Evolutionary conservation across 2,888 invertebrate genomes (phyloP).

Genomic region (Ptilodon capucinus): DNA sequence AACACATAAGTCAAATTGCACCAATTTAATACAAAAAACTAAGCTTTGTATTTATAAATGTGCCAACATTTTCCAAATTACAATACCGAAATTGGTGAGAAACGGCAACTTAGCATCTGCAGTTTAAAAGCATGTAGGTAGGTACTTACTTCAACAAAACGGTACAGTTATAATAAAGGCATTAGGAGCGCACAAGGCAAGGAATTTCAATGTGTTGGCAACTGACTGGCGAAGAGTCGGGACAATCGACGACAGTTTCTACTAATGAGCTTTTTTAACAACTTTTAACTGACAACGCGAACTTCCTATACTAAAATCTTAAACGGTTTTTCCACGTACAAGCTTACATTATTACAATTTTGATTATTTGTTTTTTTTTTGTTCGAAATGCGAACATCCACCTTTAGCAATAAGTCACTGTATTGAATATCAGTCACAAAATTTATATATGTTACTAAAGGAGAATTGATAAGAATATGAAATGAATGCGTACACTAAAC

Average conservation of each 20-base stretch:
- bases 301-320: conserved; percentile 22
- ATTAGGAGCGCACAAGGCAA: conserved; percentile 48
- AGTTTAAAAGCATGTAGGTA: neutral
- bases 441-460: no score
- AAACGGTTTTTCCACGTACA: neutral
- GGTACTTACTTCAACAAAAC: conserved; percentile 16
- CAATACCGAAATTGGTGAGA: neutral
- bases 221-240: conserved; percentile 22
- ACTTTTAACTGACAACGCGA: conserved; percentile 39
- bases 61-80: neutral
- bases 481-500: no score
- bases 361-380: no score
- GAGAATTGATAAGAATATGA: no score
- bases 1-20: neutral
- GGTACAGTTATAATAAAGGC: conserved; percentile 56
- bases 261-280: conserved; percentile 45
- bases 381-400: no score
- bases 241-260: conserved; percentile 20
- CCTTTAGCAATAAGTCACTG: no score
- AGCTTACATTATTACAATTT: no score
- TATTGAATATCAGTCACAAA: no score
- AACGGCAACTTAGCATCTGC: neutral
- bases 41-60: neutral
- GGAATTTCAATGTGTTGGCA: conserved; percentile 45
- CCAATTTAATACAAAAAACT: neutral